Conservation (phyloP, 2,113 vertebrate genomes). For the Mirounga angustirostris region DNA sequence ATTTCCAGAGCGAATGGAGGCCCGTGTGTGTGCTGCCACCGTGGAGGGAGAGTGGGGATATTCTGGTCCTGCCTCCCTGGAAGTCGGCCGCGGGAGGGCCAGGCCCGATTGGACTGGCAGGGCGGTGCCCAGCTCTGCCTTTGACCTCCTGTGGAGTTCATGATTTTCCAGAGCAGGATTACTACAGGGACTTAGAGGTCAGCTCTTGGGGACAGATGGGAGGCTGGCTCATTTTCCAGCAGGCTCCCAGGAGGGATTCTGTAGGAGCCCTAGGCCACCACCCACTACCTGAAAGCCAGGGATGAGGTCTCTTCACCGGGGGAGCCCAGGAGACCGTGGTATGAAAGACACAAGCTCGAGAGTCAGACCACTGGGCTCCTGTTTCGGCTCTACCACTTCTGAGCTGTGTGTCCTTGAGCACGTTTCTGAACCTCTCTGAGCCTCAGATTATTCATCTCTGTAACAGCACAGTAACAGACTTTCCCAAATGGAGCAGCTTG, state of each 20-base stretch:
- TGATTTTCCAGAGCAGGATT: slow-evolving; percentile 25
- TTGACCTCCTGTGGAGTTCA: slow-evolving; percentile 6
- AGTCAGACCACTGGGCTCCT: background rate
- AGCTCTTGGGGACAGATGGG: background rate
- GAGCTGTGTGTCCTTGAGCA: background rate
- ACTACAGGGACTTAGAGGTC: background rate
- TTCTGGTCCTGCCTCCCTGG: background rate
- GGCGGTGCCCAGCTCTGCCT: background rate
- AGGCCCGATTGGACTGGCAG: background rate
- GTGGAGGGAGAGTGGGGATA: background rate
- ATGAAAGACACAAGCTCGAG: background rate
- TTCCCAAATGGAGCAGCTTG: background rate
- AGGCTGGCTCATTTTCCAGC: background rate
- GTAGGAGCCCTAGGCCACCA: background rate
- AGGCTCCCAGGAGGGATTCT: background rate
- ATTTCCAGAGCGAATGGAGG: slow-evolving; percentile 64
- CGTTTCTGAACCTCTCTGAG: background rate
- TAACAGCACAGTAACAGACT: background rate
- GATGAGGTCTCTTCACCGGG: background rate
- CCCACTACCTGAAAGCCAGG: background rate
- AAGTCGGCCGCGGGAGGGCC: background rate
- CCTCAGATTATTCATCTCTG: background rate
- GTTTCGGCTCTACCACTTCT: background rate
- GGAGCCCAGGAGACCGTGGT: background rate
- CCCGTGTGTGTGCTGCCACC: background rate